Conservation (phyloP, 2,888 invertebrate species). For the Gerris lacustris region DNA sequence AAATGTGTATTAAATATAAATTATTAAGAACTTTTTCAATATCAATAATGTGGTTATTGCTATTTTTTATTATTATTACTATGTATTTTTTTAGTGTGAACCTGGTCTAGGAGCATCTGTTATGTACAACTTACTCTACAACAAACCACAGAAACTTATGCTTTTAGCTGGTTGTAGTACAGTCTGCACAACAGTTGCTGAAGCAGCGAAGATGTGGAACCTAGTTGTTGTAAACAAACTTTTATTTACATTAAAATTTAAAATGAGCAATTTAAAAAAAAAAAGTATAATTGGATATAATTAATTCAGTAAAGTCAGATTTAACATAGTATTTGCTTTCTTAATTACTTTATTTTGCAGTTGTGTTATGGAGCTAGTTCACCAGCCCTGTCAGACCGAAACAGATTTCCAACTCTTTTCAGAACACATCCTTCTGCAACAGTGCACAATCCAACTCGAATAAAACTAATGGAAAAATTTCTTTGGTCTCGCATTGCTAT, state of each 20-base stretch:
- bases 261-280: too few species aligned
- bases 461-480: conserved; percentile 91
- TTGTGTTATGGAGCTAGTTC: conserved; percentile 97
- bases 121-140: conserved; percentile 96
- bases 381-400: conserved; percentile 91
- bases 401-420: conserved; percentile 94
- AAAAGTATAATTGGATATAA: too few species aligned
- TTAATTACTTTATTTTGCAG: conserved; percentile 42
- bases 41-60: background rate
- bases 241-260: background rate
- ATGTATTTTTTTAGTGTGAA: conserved; percentile 67
- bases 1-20: too few species aligned
- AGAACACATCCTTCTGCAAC: conserved; percentile 98
- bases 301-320: too few species aligned
- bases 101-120: conserved; percentile 96
- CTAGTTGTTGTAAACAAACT: conserved; percentile 79
- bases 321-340: too few species aligned
- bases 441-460: conserved; percentile 94
- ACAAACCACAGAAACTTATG: conserved; percentile 85
- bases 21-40: too few species aligned
- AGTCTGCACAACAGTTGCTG: conserved; percentile 96
- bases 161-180: conserved; percentile 94
- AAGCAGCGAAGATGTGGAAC: conserved; percentile 99
- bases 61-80: conserved; percentile 1
- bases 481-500: conserved; percentile 96